phyloP scores from a whole-genome alignment of 2,113 vertebrate species.

The Rhipidura dahli region DNA sequence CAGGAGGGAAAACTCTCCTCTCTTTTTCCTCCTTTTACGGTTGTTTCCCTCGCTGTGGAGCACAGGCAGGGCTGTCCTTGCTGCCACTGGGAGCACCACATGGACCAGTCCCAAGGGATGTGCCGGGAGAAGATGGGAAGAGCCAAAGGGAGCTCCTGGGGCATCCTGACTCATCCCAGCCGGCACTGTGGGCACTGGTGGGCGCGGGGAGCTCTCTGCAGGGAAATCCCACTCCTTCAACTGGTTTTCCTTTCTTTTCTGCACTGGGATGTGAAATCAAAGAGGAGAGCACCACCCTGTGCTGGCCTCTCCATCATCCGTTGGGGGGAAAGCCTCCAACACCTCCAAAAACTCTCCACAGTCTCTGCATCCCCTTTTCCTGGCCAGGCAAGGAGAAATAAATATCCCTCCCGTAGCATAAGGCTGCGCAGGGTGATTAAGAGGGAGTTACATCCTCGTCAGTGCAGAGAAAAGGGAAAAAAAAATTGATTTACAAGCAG shows the following conservation, averaged over 20 bases:
- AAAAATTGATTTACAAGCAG: slow-evolving; percentile 73
- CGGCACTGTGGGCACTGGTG: fast-evolving
- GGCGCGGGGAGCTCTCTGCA: not conserved
- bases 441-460: slow-evolving; percentile 71
- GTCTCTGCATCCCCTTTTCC: not conserved
- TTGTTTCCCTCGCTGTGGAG: not conserved
- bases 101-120: fast-evolving
- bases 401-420: not conserved
- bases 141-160: not conserved
- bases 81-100: not conserved
- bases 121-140: not conserved
- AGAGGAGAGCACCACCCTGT: not conserved
- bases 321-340: not conserved
- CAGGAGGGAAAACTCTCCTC: not conserved
- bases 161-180: not conserved
- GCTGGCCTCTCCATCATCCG: not conserved
- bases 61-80: not conserved
- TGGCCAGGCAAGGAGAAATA: not conserved
- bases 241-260: not conserved
- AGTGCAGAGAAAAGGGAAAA: slow-evolving; percentile 13
- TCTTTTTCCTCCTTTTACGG: not conserved
- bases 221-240: not conserved
- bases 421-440: slow-evolving; percentile 62
- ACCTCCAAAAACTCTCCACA: not conserved
- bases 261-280: not conserved